Base-by-base conservation (phyloP, 2,797 vertebrate species). In the Clarias platycephalus region DNA sequence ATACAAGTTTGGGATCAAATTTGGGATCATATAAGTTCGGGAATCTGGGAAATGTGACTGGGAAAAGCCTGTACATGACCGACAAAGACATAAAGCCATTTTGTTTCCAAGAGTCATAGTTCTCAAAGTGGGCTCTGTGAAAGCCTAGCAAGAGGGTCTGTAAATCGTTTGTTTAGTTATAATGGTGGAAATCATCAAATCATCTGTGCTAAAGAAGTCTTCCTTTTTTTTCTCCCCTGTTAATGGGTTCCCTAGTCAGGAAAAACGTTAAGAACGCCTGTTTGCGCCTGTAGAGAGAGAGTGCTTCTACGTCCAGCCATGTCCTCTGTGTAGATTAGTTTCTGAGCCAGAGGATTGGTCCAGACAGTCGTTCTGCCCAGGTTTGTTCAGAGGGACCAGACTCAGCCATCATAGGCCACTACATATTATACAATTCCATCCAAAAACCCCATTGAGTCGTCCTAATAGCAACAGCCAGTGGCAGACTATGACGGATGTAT, bases 401-500 rank as follows among this genome's bases (percentile, higher is more conserved):
- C 55, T 55, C 37, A 44, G 31, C 31, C 53, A 77, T 68, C n/a
- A 77, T 60, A 63, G 37, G n/a, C 18, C 37, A 78, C 72, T 20
- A 55, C 34, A 76, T 70, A 77, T 57, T 68, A 76, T 49, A 75
- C 31, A 85, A 10, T 18, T 63, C 26, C 53, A 44, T 85, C 60
- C 71, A 75, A 76, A n/a, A 16, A 20, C 20, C 58, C 26, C 16
- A 44, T 5, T 6, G 20, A 55, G 44, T 80, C 76, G 63, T 24
- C 55, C 5, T 63, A 80, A 63, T 10, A 71, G n/a, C 10, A 22
- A 16, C 57, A 75, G 62, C 31, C 60, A 66, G 15, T 20, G 57
- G 57, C 67, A 72, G 26, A n/a, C 77, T 4, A 63, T 20, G 26
- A 53, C 13, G 37, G 53, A 34, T 80, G 20, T 16, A 57, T 10